These are phyloP conservation scores for Cephus pygmeus DNA, from an alignment of 2,888 invertebrate species.

Conservation along the genomic window DNA sequence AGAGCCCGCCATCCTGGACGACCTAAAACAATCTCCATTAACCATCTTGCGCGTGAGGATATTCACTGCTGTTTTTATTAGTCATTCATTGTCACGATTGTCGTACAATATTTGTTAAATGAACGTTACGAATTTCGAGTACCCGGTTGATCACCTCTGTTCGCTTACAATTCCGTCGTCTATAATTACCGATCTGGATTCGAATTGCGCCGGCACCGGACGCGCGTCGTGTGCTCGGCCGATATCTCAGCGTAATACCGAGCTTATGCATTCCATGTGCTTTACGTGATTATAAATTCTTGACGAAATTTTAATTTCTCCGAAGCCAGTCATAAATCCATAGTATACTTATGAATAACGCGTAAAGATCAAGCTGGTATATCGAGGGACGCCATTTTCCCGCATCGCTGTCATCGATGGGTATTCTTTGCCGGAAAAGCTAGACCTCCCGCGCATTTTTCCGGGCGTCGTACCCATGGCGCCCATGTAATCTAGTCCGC, in stretches of 20 bases:
- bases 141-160: constrained; percentile 49
- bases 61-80: neutral
- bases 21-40: neutral
- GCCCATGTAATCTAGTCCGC: constrained; percentile 45
- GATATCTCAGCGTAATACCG: neutral
- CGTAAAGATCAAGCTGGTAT: constrained; percentile 6
- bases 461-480: constrained; percentile 31
- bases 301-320: neutral
- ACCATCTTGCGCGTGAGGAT: neutral
- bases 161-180: constrained; percentile 45
- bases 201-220: neutral
- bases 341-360: neutral
- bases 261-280: constrained; percentile 8
- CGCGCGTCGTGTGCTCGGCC: neutral
- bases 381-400: constrained; percentile 45
- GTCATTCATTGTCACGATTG: neutral
- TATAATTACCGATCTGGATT: constrained; percentile 52
- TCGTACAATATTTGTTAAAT: constrained; percentile 8
- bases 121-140: constrained; percentile 56
- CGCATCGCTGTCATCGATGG: constrained; percentile 31
- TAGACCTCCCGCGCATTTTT: constrained; percentile 60
- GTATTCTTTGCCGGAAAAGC: constrained; percentile 35
- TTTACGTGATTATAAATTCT: neutral
- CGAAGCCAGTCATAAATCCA: neutral
- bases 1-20: neutral